Conservation (phyloP, 2,113 vertebrate genomes). For the Chloropsis cyanopogon region DNA sequence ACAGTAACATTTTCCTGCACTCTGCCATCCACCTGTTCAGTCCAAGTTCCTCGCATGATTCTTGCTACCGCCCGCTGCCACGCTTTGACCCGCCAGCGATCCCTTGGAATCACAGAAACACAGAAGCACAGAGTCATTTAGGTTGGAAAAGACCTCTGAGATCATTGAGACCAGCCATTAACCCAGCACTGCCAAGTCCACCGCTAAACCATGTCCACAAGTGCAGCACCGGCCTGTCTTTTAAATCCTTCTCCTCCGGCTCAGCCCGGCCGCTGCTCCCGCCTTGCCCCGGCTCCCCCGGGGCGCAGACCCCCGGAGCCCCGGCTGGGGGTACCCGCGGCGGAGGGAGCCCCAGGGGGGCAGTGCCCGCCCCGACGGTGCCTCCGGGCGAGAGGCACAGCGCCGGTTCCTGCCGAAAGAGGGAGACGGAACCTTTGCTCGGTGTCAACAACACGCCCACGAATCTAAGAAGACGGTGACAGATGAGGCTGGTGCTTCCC, state of each 20-base stretch:
- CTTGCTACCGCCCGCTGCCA: accelerated
- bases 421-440: not conserved
- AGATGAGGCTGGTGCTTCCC: not conserved
- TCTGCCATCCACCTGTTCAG: accelerated
- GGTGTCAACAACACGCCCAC: accelerated
- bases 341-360: not conserved
- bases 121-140: not conserved
- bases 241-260: not conserved
- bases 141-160: not conserved
- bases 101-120: not conserved
- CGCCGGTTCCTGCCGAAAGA: not conserved
- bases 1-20: not conserved
- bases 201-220: not conserved
- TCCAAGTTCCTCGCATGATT: not conserved
- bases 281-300: not conserved
- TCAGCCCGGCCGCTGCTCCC: not conserved
- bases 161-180: not conserved
- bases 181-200: not conserved
- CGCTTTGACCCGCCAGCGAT: not conserved
- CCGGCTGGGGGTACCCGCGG: not conserved
- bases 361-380: not conserved
- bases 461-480: accelerated
- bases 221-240: not conserved
- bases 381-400: not conserved
- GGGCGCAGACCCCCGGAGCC: accelerated